Percentiles rank a stretch among this genome's conserved stretches.
phyloP scores from a whole-genome alignment of 2,113 vertebrate genomes.

The Rutilus rutilus region DNA sequence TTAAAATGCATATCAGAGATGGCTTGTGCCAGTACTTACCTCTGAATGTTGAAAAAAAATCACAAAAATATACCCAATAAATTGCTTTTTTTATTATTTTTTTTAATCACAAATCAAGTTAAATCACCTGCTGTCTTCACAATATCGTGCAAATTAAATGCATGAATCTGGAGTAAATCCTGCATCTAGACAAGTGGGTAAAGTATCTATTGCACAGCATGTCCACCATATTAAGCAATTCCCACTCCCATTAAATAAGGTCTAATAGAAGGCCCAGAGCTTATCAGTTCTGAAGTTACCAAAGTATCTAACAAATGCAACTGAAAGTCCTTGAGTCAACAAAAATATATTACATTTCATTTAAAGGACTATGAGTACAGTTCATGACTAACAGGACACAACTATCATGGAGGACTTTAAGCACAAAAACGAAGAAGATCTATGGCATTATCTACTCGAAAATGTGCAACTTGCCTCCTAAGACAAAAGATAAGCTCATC shows the following conservation, averaged over 20 bases:
- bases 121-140: not conserved
- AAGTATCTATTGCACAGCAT: slow-evolving; percentile 6
- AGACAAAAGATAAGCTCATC: slow-evolving; percentile 48
- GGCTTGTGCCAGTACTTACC: too few relatives aligned
- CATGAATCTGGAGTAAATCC: too few relatives aligned
- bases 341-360: not conserved
- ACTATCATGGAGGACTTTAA: not conserved
- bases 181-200: not conserved
- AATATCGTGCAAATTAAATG: not conserved
- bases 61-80: too few relatives aligned
- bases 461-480: slow-evolving; percentile 21
- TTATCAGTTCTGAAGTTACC: not conserved
- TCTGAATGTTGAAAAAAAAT: too few relatives aligned
- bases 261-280: not conserved
- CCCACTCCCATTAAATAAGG: not conserved
- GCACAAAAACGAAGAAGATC: not conserved
- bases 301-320: not conserved
- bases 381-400: not conserved
- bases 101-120: too few relatives aligned
- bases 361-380: not conserved
- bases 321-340: not conserved
- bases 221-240: not conserved
- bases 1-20: not conserved
- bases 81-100: too few relatives aligned
- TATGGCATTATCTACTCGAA: not conserved